These are phyloP conservation scores for Spermophilus dauricus DNA, from an alignment of 2,113 vertebrate species.

Conservation along the genomic window DNA sequence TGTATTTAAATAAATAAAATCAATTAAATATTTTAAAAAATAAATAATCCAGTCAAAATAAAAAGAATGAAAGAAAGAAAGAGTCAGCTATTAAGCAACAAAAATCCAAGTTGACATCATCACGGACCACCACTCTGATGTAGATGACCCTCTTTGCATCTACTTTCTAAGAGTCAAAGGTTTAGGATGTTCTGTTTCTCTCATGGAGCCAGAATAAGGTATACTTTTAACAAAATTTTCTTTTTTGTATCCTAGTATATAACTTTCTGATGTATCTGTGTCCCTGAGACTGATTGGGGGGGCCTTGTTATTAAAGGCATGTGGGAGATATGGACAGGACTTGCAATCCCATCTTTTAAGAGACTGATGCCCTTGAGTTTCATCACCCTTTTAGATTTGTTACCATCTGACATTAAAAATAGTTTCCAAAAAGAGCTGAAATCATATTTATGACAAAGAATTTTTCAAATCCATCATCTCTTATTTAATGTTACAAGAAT, in stretches of 20 bases:
- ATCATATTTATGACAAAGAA: background rate
- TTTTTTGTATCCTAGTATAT: background rate
- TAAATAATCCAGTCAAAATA: no score
- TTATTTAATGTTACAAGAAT: background rate
- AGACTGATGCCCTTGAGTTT: background rate
- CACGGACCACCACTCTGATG: background rate
- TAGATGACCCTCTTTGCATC: background rate
- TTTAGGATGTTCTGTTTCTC: background rate
- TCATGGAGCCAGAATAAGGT: background rate
- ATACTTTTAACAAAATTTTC: background rate
- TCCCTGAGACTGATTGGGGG: background rate
- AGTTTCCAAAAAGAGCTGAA: slow-evolving; percentile 34
- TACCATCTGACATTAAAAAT: background rate
- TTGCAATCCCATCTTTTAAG: background rate
- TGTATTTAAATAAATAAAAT: no score
- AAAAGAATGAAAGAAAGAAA: background rate
- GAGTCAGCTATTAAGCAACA: background rate
- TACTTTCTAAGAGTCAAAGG: background rate
- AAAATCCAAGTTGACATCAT: background rate
- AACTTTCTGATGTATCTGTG: background rate
- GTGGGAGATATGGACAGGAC: background rate
- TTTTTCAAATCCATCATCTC: background rate
- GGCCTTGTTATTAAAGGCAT: background rate
- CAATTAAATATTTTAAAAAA: no score
- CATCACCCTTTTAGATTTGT: background rate